Evolutionary conservation across 2,888 invertebrate species (phyloP).

Genomic region (Tinea pellionella): DNA sequence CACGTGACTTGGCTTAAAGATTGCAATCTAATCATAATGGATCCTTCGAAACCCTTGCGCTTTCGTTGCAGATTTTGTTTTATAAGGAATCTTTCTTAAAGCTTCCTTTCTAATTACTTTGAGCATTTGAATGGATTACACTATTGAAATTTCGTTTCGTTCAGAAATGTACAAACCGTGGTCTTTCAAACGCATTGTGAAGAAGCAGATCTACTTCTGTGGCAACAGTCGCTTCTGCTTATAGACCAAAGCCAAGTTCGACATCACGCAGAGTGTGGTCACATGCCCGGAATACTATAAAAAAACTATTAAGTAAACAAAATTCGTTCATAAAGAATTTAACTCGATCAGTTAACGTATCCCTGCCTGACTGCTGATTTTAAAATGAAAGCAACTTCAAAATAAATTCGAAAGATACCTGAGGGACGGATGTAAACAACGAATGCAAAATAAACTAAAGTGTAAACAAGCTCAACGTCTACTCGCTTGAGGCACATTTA

Average conservation of each 20-base stretch:
- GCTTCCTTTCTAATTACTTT: no score
- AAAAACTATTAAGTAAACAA: no score
- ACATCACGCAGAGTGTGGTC: no score
- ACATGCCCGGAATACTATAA: no score
- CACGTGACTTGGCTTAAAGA: neutral
- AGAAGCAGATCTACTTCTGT: no score
- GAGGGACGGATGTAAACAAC: constrained; percentile 1
- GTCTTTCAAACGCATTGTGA: no score
- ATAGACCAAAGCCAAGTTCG: no score
- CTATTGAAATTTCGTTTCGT: no score
- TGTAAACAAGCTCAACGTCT: constrained; percentile 5
- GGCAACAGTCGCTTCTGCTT: no score
- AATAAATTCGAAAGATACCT: constrained; percentile 3
- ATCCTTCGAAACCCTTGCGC: neutral
- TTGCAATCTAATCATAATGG: neutral
- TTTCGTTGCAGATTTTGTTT: neutral
- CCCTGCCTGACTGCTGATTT: neutral
- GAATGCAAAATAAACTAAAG: constrained; percentile 1
- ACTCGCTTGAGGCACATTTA: neutral
- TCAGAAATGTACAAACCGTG: no score
- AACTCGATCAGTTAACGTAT: neutral
- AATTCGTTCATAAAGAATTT: neutral
- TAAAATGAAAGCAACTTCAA: neutral
- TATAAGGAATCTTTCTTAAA: no score
- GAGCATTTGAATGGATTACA: no score